These are phyloP conservation scores for Porites lobata DNA, from an alignment of 92 coral and sea anemone genomes.

Conservation along the genomic window DNA sequence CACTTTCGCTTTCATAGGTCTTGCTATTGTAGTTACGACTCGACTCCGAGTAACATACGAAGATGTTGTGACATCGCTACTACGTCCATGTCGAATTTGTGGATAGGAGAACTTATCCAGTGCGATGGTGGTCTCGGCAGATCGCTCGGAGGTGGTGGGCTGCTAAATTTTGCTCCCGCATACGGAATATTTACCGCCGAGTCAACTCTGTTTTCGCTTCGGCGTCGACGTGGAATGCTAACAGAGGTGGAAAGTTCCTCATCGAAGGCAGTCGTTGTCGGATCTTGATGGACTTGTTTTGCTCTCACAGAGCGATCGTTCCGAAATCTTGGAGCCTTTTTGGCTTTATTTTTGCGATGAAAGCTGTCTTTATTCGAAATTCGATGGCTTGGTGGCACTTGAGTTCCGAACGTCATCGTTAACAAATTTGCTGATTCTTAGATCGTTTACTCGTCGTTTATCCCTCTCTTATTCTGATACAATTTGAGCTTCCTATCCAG, in stretches of 20 bases:
- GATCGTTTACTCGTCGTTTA: background rate
- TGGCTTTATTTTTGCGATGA: slow-evolving; percentile 68
- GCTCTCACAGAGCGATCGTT: slow-evolving; percentile 77
- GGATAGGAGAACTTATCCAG: slow-evolving; percentile 77
- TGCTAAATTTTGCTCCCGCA: slow-evolving; percentile 92
- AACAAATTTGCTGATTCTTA: slow-evolving; percentile 7
- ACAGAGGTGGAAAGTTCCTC: slow-evolving; percentile 47
- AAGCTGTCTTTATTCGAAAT: slow-evolving; percentile 68
- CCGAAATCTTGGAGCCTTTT: slow-evolving; percentile 77
- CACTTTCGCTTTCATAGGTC: slow-evolving; percentile 28
- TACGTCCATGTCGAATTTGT: slow-evolving; percentile 69
- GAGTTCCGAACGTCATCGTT: slow-evolving; percentile 73
- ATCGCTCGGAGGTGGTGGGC: slow-evolving; percentile 92
- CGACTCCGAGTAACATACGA: slow-evolving; percentile 82
- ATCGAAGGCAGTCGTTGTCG: slow-evolving; percentile 66
- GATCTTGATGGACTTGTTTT: slow-evolving; percentile 76
- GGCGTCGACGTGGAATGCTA: slow-evolving; percentile 78
- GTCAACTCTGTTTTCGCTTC: slow-evolving; percentile 48
- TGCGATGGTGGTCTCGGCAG: slow-evolving; percentile 94
- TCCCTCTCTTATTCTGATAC: background rate
- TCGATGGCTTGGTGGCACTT: slow-evolving; percentile 44
- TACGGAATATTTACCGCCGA: slow-evolving; percentile 78
- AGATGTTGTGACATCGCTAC: slow-evolving; percentile 92
- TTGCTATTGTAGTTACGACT: slow-evolving; percentile 56
- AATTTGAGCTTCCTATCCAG: background rate